Conservation (phyloP, 1,140 invertebrate species). For the Pseudomyrmex sp. region DNA sequence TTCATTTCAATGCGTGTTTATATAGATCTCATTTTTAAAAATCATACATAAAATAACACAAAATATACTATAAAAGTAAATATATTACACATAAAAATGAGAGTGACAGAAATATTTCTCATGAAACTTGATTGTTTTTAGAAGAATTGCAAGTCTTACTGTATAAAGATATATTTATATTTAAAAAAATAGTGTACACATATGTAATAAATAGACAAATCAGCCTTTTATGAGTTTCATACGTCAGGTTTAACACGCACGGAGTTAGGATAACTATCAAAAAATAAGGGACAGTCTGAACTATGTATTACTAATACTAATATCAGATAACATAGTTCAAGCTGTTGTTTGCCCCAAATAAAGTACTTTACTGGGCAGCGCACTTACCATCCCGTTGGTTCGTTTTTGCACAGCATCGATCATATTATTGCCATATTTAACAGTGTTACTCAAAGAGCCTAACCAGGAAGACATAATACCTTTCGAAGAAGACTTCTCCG, state of each 20-base stretch:
- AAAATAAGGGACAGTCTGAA: slow-evolving; percentile 27
- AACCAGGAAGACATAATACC: slow-evolving; percentile 86
- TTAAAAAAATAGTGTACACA: slow-evolving; percentile 27
- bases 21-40: slow-evolving; percentile 15
- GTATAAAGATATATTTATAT: background rate
- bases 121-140: slow-evolving; percentile 11
- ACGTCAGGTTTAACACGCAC: background rate
- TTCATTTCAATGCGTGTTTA: slow-evolving; percentile 16
- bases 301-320: slow-evolving; percentile 24
- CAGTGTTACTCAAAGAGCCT: slow-evolving; percentile 86
- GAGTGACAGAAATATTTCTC: slow-evolving; percentile 15
- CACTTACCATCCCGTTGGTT: slow-evolving; percentile 82
- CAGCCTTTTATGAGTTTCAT: slow-evolving; percentile 62
- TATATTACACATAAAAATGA: slow-evolving; percentile 29
- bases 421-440: slow-evolving; percentile 87
- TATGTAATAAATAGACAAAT: slow-evolving; percentile 53
- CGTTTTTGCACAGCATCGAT: slow-evolving; percentile 86
- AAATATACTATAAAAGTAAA: background rate
- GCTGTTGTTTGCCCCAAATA: slow-evolving; percentile 76
- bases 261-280: slow-evolving; percentile 10
- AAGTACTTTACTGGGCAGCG: slow-evolving; percentile 81
- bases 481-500: slow-evolving; percentile 80
- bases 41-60: slow-evolving; percentile 19
- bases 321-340: slow-evolving; percentile 45
- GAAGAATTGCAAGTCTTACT: slow-evolving; percentile 4